Evolutionary conservation across 2,113 vertebrate genomes (phyloP), one percentile per base, ranked within the genome.

Genomic region (Tamias sibiricus): DNA sequence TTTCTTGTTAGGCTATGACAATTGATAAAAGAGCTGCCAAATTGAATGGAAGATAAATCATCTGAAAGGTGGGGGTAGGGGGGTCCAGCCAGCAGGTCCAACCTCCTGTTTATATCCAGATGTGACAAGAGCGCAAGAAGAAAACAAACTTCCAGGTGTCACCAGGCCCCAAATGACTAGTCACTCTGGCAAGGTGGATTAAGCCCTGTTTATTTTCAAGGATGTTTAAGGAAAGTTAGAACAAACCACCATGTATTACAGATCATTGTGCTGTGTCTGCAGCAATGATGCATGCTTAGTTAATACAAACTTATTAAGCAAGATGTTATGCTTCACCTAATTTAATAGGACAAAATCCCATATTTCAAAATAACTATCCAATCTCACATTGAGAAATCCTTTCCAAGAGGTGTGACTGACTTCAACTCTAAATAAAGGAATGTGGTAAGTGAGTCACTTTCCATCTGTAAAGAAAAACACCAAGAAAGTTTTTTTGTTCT

Each of bases 301-400:
- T 59, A 28, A 12, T 57, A 66, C 1, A 76, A 88, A 94, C 1
- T 54, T 57, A 76, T 88, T 66, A 86, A 86, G 52, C 40, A 92
- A 83, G 32, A 66, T 20, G n/a, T 83, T 89, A 52, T 72, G 64
- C n/a, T 85, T 82, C 35, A 35, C 40, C 80, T 82, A 54, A 24
- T 96, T 89, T 84, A 12, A 76, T 47, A 72, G 11, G 35, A 76
- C 19, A 75, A 91, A 81, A 82, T 40, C 44, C 91, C 37, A 44
- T 66, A 86, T 76, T 96, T 95, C 54, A 91, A 59, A 95, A 66
- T 42, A 88, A 72, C 44, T 81, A 26, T 42, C 72, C 79, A 97
- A 77, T 0, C 12, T 8, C 40, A 89, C 32, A 52, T 32, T 85
- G 28, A 89, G 35, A 93, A 86, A 82, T 57, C 28, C 35, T 80